These are phyloP conservation scores for Pterobdella sp. DNA, from an alignment of 2,888 invertebrate genomes.

Conservation along the genomic window DNA sequence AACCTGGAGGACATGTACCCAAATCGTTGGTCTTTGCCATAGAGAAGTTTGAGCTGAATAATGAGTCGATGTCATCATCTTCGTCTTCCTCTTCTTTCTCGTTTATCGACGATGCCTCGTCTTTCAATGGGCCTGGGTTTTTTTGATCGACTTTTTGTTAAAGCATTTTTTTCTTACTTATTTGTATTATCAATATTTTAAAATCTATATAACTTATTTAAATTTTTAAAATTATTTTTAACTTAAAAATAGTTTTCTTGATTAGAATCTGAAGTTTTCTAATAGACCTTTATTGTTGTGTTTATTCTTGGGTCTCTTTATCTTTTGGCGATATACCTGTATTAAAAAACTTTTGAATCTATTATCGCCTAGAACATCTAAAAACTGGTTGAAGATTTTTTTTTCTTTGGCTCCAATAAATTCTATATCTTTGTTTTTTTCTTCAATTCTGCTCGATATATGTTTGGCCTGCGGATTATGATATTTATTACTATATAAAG, in stretches of 20 bases:
- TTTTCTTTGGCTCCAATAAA: conserved; percentile 47
- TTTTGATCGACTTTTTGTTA: not conserved
- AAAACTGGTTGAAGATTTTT: conserved; percentile 43
- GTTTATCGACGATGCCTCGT: not conserved
- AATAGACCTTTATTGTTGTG: conserved; percentile 58
- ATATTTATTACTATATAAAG: too few relatives aligned
- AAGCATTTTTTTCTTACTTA: too few relatives aligned
- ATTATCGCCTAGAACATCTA: conserved; percentile 53
- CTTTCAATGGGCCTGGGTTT: not conserved
- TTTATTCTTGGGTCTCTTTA: conserved; percentile 62
- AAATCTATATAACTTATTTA: conserved; percentile 10
- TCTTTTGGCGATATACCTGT: conserved; percentile 75
- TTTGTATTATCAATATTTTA: too few relatives aligned
- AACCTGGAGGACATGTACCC: conserved; percentile 51
- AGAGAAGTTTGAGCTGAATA: conserved; percentile 24
- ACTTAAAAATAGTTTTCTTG: not conserved
- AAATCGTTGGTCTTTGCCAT: conserved; percentile 41
- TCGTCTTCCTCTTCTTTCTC: conserved; percentile 32
- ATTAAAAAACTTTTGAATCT: conserved; percentile 71
- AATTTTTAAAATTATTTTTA: conserved; percentile 3
- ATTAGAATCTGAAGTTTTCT: too few relatives aligned
- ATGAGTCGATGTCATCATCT: conserved; percentile 43
- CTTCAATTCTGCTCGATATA: conserved; percentile 46
- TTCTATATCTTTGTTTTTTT: conserved; percentile 51
- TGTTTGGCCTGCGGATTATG: conserved; percentile 39